A percentile compares a stretch with the other conserved stretches of the same genome.
Conservation (phyloP, 2,797 vertebrate genomes). For the Yasuhikotakia modesta region DNA sequence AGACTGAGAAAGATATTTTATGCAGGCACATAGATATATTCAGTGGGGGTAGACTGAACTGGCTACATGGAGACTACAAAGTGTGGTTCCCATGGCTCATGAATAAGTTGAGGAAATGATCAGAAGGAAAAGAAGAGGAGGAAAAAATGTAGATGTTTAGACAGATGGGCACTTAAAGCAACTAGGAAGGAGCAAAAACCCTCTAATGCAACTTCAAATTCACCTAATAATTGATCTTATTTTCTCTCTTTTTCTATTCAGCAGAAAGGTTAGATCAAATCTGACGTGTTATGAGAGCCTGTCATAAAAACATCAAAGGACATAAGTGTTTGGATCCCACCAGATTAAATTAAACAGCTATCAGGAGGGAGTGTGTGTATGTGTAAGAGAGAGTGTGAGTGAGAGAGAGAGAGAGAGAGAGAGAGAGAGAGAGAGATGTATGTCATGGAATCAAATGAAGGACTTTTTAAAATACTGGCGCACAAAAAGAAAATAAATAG, state of each 20-base stretch:
- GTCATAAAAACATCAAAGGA: constrained; percentile 74
- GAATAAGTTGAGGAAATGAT: constrained; percentile 99
- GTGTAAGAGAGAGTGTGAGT: constrained; percentile 24
- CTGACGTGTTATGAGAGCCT: constrained; percentile 76
- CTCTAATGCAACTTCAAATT: constrained; percentile 99
- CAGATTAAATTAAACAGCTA: constrained; percentile 80
- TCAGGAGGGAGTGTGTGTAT: constrained; percentile 64
- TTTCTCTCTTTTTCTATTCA: constrained; percentile 65
- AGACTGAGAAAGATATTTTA: constrained; percentile 84
- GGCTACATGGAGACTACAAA: constrained; percentile 97
- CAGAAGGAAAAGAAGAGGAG: constrained; percentile 89
- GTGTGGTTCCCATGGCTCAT: constrained; percentile 98
- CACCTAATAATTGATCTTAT: constrained; percentile 89
- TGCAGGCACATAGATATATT: constrained; percentile 91
- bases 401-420: constrained; percentile 67
- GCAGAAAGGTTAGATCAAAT: constrained; percentile 82
- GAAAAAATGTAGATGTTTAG: constrained; percentile 95
- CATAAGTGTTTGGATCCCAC: constrained; percentile 70
- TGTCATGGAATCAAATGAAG: constrained; percentile 86
- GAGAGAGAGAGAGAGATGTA: constrained; percentile 69
- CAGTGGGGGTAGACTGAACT: constrained; percentile 90
- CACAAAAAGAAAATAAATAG: constrained; percentile 89
- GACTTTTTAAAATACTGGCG: constrained; percentile 84
- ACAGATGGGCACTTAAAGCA: constrained; percentile 99
- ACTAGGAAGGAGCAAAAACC: constrained; percentile 87